Conservation (phyloP, 1,140 invertebrate genomes). For the Pseudomyrmex cubaensis region DNA sequence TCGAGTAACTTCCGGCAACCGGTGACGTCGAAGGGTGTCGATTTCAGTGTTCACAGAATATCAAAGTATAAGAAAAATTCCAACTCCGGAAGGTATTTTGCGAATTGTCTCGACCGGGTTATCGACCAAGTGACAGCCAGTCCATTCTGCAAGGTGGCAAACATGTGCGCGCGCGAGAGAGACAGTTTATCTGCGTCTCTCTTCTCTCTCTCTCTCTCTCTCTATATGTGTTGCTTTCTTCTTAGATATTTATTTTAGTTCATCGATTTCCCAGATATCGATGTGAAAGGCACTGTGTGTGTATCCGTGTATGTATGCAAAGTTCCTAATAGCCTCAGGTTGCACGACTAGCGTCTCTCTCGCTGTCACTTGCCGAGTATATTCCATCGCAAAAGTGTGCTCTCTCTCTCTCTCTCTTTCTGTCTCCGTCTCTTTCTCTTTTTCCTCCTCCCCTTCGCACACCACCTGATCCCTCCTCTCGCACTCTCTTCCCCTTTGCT, state of each 20-base stretch:
- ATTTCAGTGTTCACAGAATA: too few relatives aligned
- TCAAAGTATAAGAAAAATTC: too few relatives aligned
- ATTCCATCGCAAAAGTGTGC: slow-evolving; percentile 69
- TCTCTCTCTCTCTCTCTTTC: slow-evolving; percentile 4
- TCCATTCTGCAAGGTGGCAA: slow-evolving; percentile 21
- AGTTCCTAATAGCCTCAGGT: slow-evolving; percentile 68
- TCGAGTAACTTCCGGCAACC: too few relatives aligned
- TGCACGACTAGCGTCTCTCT: slow-evolving; percentile 65
- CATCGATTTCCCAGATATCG: slow-evolving; percentile 69
- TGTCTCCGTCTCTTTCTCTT: too few relatives aligned
- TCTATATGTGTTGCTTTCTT: slow-evolving; percentile 53
- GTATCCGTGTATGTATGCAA: slow-evolving; percentile 65
- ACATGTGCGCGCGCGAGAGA: slow-evolving; percentile 4
- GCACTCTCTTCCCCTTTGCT: slow-evolving; percentile 29
- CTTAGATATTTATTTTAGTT: slow-evolving; percentile 74
- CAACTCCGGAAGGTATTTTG: not conserved
- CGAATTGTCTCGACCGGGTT: slow-evolving; percentile 33
- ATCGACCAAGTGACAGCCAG: slow-evolving; percentile 44
- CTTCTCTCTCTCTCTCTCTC: not conserved
- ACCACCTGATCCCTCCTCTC: slow-evolving; percentile 17
- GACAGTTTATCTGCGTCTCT: not conserved
- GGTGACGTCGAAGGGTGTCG: too few relatives aligned
- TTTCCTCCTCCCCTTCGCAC: too few relatives aligned
- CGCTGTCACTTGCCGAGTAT: slow-evolving; percentile 63
- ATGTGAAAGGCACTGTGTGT: slow-evolving; percentile 62